Conservation (phyloP, 2,113 vertebrate species). For the Mus pahari region DNA sequence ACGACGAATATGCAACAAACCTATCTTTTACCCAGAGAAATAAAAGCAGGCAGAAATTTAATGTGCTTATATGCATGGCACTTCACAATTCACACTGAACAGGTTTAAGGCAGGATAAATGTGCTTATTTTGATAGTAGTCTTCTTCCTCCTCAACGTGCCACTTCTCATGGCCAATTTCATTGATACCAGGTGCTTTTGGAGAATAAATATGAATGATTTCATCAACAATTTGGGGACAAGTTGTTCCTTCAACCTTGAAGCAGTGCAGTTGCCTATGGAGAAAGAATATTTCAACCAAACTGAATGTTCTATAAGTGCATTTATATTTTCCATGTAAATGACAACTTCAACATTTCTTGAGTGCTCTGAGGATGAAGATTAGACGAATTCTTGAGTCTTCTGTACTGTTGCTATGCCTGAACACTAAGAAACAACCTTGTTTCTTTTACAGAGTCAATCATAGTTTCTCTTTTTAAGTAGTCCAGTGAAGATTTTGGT, state of each 20-base stretch:
- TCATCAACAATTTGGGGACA: accelerated
- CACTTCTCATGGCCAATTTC: neutral
- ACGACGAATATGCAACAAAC: too few relatives aligned
- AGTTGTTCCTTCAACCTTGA: neutral
- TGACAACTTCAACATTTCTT: neutral
- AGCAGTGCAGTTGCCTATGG: neutral
- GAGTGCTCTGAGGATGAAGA: neutral
- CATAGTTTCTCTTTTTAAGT: neutral
- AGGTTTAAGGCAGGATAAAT: neutral
- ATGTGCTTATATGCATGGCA: too few relatives aligned
- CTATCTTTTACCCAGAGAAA: too few relatives aligned
- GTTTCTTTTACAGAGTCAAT: neutral
- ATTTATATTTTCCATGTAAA: neutral
- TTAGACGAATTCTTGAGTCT: too few relatives aligned
- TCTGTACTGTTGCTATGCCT: neutral
- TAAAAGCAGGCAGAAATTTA: too few relatives aligned
- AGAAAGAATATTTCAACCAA: neutral
- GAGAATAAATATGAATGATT: neutral
- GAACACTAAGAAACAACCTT: neutral
- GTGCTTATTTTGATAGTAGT: too few relatives aligned
- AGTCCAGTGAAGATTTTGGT: neutral
- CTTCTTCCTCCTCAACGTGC: neutral
- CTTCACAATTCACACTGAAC: too few relatives aligned
- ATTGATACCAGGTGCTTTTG: neutral
- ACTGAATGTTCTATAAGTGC: neutral